phyloP scores from a whole-genome alignment of 2,113 vertebrate genomes.

The Amphiprion percula region DNA sequence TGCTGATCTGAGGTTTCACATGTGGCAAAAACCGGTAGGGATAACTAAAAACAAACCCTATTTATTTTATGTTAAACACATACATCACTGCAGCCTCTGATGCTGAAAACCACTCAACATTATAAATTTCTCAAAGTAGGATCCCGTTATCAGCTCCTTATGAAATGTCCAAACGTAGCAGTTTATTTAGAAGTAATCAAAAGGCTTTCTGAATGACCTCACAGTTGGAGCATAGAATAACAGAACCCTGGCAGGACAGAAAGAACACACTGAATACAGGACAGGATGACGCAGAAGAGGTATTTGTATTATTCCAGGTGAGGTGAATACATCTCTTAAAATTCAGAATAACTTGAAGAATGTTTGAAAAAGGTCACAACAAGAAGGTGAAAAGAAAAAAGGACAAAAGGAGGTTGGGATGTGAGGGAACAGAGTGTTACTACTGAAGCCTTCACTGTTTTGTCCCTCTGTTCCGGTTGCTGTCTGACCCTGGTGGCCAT shows the following conservation, averaged over 20 bases:
- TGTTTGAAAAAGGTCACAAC: neutral
- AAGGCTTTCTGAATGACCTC: neutral
- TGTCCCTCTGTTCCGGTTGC: neutral
- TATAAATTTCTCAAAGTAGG: neutral
- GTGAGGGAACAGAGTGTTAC: slow-evolving; percentile 39
- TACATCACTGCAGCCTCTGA: no score
- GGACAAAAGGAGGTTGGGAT: neutral
- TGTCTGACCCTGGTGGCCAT: neutral
- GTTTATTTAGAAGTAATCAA: neutral
- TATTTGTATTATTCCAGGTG: neutral
- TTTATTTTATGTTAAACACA: no score
- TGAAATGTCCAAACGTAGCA: neutral
- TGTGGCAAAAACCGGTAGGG: no score
- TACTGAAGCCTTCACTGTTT: neutral
- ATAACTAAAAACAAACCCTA: no score
- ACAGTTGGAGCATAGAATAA: neutral
- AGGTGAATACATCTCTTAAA: slow-evolving; percentile 12
- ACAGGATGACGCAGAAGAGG: neutral
- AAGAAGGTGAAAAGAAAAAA: neutral
- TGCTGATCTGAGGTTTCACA: no score
- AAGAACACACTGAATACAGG: neutral
- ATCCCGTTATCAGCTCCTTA: neutral
- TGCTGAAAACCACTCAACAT: no score
- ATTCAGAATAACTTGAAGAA: neutral
- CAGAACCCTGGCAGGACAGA: neutral